Conservation (phyloP, 2,888 invertebrate species). For the Anthophora plumipes region DNA sequence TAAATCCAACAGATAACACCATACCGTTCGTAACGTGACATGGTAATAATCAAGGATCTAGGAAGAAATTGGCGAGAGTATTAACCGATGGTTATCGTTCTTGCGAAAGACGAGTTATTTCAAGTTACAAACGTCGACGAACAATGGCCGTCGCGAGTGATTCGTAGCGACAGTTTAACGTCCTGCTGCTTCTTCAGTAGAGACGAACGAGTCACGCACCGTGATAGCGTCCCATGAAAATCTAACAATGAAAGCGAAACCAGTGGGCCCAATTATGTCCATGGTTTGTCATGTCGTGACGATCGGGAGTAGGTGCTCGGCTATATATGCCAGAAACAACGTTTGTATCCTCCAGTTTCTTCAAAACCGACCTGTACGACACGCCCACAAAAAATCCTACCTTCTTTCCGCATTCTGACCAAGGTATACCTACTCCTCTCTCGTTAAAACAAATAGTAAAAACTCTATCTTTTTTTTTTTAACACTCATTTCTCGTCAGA, state of each 20-base stretch:
- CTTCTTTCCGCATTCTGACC: background rate
- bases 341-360: conserved; percentile 70
- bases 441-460: background rate
- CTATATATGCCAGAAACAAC: conserved; percentile 78
- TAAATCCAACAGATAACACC: background rate
- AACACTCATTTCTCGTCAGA: conserved; percentile 56
- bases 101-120: conserved; percentile 70
- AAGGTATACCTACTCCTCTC: conserved; percentile 26
- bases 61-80: background rate
- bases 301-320: conserved; percentile 68
- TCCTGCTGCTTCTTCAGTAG: conserved; percentile 40
- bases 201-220: conserved; percentile 77
- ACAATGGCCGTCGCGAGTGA: conserved; percentile 55
- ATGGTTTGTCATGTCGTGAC: conserved; percentile 72
- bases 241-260: conserved; percentile 84
- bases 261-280: conserved; percentile 79
- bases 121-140: conserved; percentile 56
- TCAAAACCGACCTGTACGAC: conserved; percentile 38
- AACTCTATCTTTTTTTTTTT: background rate
- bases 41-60: background rate
- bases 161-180: conserved; percentile 47
- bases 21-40: too few species aligned
- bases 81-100: conserved; percentile 33
- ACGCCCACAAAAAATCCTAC: conserved; percentile 22
- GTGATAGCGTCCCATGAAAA: conserved; percentile 77